Conservation (phyloP, 2,113 vertebrate species). For the Cervus canadensis region DNA sequence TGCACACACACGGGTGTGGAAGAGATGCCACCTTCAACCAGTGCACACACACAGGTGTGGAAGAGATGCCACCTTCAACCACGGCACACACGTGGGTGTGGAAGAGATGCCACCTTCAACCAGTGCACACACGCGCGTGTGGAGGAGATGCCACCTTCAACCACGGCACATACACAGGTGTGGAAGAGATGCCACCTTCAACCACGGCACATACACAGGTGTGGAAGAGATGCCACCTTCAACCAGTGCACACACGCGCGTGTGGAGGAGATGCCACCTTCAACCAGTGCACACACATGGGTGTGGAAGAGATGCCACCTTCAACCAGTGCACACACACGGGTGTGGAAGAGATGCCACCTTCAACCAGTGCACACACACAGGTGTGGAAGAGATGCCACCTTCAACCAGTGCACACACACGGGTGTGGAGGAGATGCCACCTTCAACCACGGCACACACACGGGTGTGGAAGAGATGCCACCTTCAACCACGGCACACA, state of each 20-base stretch:
- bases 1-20: no score
- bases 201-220: background rate
- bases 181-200: rapidly evolving
- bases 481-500: no score
- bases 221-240: background rate
- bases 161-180: background rate
- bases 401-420: rapidly evolving
- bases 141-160: background rate
- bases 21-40: no score
- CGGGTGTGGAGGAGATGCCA: no score
- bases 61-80: no score
- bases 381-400: rapidly evolving
- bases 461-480: rapidly evolving
- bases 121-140: rapidly evolving
- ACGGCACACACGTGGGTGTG: no score
- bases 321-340: no score
- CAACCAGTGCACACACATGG: rapidly evolving
- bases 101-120: no score
- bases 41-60: no score
- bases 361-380: rapidly evolving
- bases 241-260: rapidly evolving
- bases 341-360: no score
- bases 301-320: no score
- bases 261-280: rapidly evolving
- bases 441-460: background rate